Base-by-base conservation (phyloP, 2,888 invertebrate species). In the Ennomos fuscantarius region DNA sequence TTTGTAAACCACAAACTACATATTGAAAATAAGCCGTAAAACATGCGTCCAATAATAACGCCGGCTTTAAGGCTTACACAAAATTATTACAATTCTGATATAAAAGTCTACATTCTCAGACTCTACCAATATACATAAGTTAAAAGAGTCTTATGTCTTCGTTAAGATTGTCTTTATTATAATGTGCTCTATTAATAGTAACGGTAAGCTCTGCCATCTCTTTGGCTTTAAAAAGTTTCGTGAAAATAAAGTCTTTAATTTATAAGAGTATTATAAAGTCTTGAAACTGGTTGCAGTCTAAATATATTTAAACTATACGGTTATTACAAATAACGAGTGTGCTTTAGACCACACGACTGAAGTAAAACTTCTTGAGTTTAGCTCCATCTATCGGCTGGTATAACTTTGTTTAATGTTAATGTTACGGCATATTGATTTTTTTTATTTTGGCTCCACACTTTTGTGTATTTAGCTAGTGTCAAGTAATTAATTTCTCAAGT, bases 231-330 rank as follows among this genome's bases (percentile, higher is more conserved):
- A 70, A 70, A 70, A 64, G 58, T 64, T 69, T 66, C 70, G 65
- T 78, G 69, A 75, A 75, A 76, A 74, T 74, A 75, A 75, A 65
- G 69, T 69, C 71, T 69, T 24, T 78, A 70, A 74, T 76, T 82
- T 74, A 72, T 73, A 78, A 66, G 15, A 45, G 11, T 13, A 33
- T 15, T 1, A 41, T 15, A 15, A 15, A 15, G 15, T 15, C 15
- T 15, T 15, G 15, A 3, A 6, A 24, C 5, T 24, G 24, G 5
- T 24, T 24, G 24, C 6, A 24, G 24, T 24, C 24, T 3, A n/a
- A n/a, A n/a, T n/a, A n/a, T n/a, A n/a, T n/a, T n/a, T n/a, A n/a
- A n/a, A n/a, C n/a, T n/a, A n/a, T n/a, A n/a, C n/a, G n/a, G n/a
- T n/a, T n/a, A n/a, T n/a, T n/a, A n/a, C n/a, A n/a, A n/a, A n/a